Evolutionary conservation across 2,113 vertebrate genomes (phyloP).

Genomic region (Tautogolabrus adspersus): DNA sequence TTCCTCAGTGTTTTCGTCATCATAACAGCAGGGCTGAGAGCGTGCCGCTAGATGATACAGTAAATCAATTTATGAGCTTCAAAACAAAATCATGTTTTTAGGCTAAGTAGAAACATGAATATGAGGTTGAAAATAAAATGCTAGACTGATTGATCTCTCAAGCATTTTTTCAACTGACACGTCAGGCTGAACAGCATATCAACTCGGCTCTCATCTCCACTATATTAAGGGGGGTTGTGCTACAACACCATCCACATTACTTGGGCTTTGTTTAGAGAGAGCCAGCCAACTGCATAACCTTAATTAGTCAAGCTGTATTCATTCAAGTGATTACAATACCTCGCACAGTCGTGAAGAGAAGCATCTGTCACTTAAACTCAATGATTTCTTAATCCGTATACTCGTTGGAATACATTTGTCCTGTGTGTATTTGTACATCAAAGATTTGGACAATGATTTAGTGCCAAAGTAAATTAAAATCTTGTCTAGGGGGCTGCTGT

Average conservation of each 20-base stretch:
- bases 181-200: conserved; percentile 40
- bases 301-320: conserved; percentile 81
- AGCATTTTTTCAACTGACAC: conserved; percentile 46
- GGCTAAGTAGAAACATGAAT: conserved; percentile 56
- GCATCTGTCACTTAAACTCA: conserved; percentile 77
- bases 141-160: conserved; percentile 50
- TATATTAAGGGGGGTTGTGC: conserved; percentile 42
- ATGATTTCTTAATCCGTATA: conserved; percentile 73
- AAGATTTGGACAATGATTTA: not conserved
- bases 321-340: conserved; percentile 77
- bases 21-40: conserved; percentile 37
- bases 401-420: conserved; percentile 48
- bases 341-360: conserved; percentile 71
- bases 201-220: conserved; percentile 39
- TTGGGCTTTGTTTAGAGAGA: conserved; percentile 72
- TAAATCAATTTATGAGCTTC: conserved; percentile 50
- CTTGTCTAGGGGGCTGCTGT: not conserved
- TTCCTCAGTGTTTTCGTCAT: conserved; percentile 49
- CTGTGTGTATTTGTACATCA: not conserved
- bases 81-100: conserved; percentile 36
- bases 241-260: conserved; percentile 60
- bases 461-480: conserved; percentile 24
- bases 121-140: conserved; percentile 50
- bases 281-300: conserved; percentile 78
- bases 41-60: conserved; percentile 12